phyloP scores from a whole-genome alignment of 2,113 vertebrate genomes.

The Stigmatopora nigra region DNA sequence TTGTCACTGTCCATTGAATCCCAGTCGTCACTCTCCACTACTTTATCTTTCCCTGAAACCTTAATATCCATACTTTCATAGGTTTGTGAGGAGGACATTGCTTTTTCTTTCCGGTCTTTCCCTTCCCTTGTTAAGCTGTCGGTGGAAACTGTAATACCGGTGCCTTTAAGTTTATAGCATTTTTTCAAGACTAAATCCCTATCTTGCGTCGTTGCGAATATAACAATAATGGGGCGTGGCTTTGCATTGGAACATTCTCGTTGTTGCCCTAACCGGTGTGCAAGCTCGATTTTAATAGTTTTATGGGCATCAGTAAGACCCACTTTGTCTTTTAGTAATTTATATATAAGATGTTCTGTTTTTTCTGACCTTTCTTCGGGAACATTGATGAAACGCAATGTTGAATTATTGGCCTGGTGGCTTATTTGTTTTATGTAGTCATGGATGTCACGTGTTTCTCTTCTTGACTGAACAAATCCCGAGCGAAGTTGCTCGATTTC shows the following conservation, averaged over 20 bases:
- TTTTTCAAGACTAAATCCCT: conserved; percentile 95
- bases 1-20: conserved; percentile 87
- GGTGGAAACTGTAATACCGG: conserved; percentile 88
- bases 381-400: conserved; percentile 89
- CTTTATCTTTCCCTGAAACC: conserved; percentile 75
- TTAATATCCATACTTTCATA: conserved; percentile 98
- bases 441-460: conserved; percentile 95
- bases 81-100: conserved; percentile 86
- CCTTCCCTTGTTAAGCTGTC: conserved; percentile 84
- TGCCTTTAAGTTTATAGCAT: conserved; percentile 96
- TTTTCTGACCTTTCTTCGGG: conserved; percentile 87
- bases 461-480: conserved; percentile 92
- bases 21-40: conserved; percentile 78
- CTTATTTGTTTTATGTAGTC: conserved; percentile 94
- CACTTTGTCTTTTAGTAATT: conserved; percentile 88
- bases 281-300: conserved; percentile 87
- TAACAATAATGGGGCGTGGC: conserved; percentile 90
- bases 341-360: conserved; percentile 80
- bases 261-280: conserved; percentile 88
- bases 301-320: conserved; percentile 83
- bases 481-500: conserved; percentile 94
- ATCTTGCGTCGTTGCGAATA: conserved; percentile 88
- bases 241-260: conserved; percentile 94
- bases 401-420: conserved; percentile 84
- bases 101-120: conserved; percentile 85